These are phyloP conservation scores for Gopherus evgoodei DNA, from an alignment of 2,113 vertebrate species.

Conservation along the genomic window DNA sequence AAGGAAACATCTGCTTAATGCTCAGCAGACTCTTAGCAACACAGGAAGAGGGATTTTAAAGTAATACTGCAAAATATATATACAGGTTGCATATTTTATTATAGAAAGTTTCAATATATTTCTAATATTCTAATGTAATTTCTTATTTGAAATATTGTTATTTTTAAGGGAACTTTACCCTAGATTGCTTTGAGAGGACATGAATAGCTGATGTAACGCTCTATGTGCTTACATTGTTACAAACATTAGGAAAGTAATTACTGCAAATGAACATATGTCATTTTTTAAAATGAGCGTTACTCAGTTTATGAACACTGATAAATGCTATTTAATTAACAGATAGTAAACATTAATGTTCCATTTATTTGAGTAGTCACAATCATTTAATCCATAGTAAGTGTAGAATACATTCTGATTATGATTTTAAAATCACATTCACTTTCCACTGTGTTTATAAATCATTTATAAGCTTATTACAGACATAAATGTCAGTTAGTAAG, in stretches of 20 bases:
- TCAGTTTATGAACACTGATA: neutral
- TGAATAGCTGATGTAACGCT: neutral
- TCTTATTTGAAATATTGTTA: neutral
- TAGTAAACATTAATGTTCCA: neutral
- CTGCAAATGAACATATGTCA: neutral
- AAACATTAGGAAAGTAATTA: neutral
- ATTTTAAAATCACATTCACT: slow-evolving; percentile 1
- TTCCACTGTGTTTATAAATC: neutral
- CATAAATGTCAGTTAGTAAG: neutral
- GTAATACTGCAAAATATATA: neutral
- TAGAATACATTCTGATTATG: neutral
- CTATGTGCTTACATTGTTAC: neutral
- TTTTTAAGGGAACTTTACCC: neutral
- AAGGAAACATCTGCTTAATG: neutral
- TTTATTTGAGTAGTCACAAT: neutral
- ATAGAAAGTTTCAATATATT: neutral
- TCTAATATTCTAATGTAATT: neutral
- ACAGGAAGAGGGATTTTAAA: neutral
- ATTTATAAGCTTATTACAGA: neutral
- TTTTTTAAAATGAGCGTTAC: neutral
- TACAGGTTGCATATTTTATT: neutral
- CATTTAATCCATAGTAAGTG: neutral
- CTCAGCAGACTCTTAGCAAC: neutral
- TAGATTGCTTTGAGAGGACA: neutral
- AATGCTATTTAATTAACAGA: neutral